Percentiles rank a stretch among this genome's conserved stretches.
These are phyloP conservation scores for Poecile montanus DNA, from an alignment of 2,797 vertebrate species.

Conservation along the genomic window DNA sequence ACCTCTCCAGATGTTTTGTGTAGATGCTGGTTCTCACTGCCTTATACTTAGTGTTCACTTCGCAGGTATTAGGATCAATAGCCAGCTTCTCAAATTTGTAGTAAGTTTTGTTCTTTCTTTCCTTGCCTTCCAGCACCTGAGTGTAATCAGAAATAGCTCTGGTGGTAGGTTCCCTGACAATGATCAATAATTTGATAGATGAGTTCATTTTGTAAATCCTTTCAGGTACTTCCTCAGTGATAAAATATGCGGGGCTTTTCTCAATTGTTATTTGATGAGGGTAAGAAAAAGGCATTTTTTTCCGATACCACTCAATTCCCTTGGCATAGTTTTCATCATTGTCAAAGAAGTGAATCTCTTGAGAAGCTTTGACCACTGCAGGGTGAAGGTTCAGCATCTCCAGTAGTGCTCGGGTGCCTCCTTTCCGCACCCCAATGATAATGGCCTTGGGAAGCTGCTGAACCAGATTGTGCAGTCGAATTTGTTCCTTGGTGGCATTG, in stretches of 20 bases:
- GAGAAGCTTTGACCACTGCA: conserved; percentile 93
- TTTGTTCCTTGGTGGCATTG: conserved; percentile 88
- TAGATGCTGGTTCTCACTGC: conserved; percentile 96
- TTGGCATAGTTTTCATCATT: conserved; percentile 93
- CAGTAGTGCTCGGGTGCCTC: conserved; percentile 91
- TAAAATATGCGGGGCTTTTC: conserved; percentile 96
- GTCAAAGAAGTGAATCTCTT: conserved; percentile 98
- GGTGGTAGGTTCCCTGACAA: conserved; percentile 94
- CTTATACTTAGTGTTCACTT: conserved; percentile 97
- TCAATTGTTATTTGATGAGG: conserved; percentile 96
- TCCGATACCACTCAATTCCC: conserved; percentile 93
- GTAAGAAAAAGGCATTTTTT: conserved; percentile 97
- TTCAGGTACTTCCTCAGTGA: conserved; percentile 95
- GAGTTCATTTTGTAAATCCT: conserved; percentile 98
- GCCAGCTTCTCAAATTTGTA: conserved; percentile 95
- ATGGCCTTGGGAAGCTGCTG: conserved; percentile 94
- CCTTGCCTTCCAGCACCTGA: conserved; percentile 94
- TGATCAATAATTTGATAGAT: conserved; percentile 93
- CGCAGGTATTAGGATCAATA: conserved; percentile 88
- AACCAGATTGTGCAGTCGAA: conserved; percentile 87
- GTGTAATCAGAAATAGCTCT: conserved; percentile 96
- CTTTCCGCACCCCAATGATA: conserved; percentile 95
- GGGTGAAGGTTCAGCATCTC: conserved; percentile 97
- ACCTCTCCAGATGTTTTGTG: conserved; percentile 93
- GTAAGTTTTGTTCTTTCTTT: conserved; percentile 96